Conservation (phyloP, 1,140 invertebrate genomes). For the Aphaenogaster floridana region DNA sequence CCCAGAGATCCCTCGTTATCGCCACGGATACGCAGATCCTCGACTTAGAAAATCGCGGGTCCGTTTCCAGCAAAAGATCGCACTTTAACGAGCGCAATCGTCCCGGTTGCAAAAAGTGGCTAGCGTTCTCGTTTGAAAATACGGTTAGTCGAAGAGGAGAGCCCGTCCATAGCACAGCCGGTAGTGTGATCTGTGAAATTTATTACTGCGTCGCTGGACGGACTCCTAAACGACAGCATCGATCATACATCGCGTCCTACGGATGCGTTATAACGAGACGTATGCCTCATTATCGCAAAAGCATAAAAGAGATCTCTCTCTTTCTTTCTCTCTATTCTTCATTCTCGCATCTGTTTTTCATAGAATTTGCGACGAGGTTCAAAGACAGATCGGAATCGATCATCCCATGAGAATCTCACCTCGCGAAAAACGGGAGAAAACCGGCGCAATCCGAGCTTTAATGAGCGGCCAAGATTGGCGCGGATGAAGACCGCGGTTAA, state of each 20-base stretch:
- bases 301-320: not conserved
- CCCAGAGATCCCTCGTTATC: constrained; percentile 4
- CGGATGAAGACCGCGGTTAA: constrained; percentile 45
- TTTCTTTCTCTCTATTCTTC: not conserved
- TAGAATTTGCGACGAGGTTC: not conserved
- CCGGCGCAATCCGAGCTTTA: not conserved
- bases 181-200: constrained; percentile 37
- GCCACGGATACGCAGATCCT: not conserved
- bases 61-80: constrained; percentile 50
- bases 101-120: constrained; percentile 51
- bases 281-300: constrained; percentile 6
- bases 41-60: constrained; percentile 36
- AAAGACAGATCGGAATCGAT: not conserved
- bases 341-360: not conserved
- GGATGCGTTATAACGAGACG: constrained; percentile 12
- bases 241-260: constrained; percentile 4
- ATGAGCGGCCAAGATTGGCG: constrained; percentile 19
- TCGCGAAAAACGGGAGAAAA: constrained; percentile 15
- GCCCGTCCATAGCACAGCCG: not conserved
- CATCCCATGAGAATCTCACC: not conserved
- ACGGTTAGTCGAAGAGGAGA: not conserved
- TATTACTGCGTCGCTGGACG: constrained; percentile 17
- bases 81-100: constrained; percentile 61
- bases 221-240: constrained; percentile 15
- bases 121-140: constrained; percentile 41